Conservation (phyloP, 2,113 vertebrate species). For the Arizona elegans region DNA sequence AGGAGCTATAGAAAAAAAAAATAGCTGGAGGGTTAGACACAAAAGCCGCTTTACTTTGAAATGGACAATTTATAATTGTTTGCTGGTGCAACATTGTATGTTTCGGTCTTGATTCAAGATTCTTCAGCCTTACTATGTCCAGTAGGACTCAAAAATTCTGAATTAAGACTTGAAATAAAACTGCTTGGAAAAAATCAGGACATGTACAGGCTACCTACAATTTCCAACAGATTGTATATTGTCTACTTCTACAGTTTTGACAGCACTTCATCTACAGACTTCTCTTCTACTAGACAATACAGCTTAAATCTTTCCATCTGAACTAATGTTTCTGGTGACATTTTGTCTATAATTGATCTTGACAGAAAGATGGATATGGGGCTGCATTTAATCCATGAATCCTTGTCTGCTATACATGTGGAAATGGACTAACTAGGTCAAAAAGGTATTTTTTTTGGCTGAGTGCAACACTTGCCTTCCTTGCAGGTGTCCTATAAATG, state of each 20-base stretch:
- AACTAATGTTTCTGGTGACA: neutral
- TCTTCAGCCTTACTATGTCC: neutral
- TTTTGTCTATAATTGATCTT: neutral
- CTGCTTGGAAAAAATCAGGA: neutral
- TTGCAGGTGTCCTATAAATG: neutral
- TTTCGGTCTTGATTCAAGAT: neutral
- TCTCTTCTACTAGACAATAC: neutral
- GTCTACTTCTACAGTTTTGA: neutral
- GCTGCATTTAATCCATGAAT: neutral
- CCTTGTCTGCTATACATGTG: neutral
- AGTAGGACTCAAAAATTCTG: neutral
- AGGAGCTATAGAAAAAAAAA: neutral
- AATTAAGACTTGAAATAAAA: neutral
- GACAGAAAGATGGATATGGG: neutral
- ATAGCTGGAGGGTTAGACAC: neutral
- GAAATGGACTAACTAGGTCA: neutral
- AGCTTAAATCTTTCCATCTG: neutral
- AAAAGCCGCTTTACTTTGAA: neutral
- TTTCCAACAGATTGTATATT: neutral
- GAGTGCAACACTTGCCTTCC: neutral
- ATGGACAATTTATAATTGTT: neutral
- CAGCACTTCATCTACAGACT: neutral
- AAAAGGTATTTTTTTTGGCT: neutral
- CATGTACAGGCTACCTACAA: neutral
- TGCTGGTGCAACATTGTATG: neutral